Evolutionary conservation across 2,113 vertebrate species (phyloP).

Genomic region (Candoia aspera): DNA sequence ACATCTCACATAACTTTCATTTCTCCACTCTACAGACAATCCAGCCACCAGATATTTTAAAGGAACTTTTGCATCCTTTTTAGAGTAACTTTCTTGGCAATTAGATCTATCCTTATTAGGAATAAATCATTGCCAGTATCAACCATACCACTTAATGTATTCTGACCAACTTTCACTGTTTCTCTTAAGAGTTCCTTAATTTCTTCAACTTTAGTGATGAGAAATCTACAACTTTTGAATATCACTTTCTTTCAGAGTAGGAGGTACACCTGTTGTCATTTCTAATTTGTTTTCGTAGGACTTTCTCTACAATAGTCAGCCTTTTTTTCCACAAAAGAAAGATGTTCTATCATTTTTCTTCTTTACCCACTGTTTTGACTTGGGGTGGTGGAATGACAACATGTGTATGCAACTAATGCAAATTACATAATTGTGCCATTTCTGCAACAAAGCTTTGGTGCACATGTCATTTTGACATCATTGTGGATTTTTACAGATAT

Average conservation of each 20-base stretch:
- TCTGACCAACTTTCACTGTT: background rate
- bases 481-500: background rate
- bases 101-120: background rate
- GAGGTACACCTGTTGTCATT: background rate
- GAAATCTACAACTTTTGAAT: background rate
- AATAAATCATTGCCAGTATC: background rate
- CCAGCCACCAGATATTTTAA: background rate
- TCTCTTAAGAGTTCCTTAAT: background rate
- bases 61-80: background rate
- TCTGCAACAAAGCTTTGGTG: background rate
- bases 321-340: background rate
- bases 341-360: background rate
- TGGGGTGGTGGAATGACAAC: background rate
- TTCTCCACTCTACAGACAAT: background rate
- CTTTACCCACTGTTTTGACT: background rate
- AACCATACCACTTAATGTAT: background rate
- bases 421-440: background rate
- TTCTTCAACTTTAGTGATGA: background rate
- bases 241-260: background rate
- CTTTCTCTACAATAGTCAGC: background rate
- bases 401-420: background rate
- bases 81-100: background rate
- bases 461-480: background rate
- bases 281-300: background rate
- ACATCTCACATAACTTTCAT: background rate